Evolutionary conservation across 2,888 invertebrate genomes (phyloP).

Genomic region (Anoplius nigerrimus): DNA sequence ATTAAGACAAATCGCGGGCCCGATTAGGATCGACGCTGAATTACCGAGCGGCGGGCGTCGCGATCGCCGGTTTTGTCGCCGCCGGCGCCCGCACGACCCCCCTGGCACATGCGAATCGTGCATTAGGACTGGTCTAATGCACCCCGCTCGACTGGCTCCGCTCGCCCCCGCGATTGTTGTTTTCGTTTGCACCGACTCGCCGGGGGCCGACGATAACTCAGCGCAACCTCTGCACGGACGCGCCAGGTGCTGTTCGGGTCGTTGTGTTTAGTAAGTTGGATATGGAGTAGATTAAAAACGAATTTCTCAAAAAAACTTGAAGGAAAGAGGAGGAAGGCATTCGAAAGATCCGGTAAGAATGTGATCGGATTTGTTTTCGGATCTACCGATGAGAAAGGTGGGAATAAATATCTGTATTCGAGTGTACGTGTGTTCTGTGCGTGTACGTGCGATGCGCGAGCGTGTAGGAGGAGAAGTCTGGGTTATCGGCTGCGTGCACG

Average conservation of each 20-base stretch:
- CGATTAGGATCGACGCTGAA: slow-evolving; percentile 68
- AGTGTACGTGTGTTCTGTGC: no score
- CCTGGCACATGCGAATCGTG: slow-evolving; percentile 61
- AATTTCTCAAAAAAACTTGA: no score
- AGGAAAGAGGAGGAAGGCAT: no score
- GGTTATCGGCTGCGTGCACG: slow-evolving; percentile 35
- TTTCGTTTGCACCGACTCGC: slow-evolving; percentile 8
- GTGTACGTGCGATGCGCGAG: slow-evolving; percentile 3
- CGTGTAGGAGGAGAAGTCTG: slow-evolving; percentile 16
- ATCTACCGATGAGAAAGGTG: no score
- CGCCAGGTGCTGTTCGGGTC: no score
- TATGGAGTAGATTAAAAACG: no score
- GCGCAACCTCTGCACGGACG: background rate
- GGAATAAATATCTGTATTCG: no score
- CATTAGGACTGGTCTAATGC: slow-evolving; percentile 53
- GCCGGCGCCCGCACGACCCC: background rate
- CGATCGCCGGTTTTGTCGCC: slow-evolving; percentile 19
- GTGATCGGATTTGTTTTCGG: no score
- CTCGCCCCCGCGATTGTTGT: slow-evolving; percentile 5
- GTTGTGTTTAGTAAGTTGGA: no score
- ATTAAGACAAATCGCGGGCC: slow-evolving; percentile 70
- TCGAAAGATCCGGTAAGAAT: no score
- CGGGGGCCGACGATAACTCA: slow-evolving; percentile 12
- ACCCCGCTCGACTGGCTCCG: background rate
- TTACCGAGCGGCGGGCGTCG: slow-evolving; percentile 54